A percentile compares a stretch with the other conserved stretches of the same genome.
These are phyloP conservation scores for Tetragnatha versicolor DNA, from an alignment of 1,140 invertebrate species.

Conservation along the genomic window DNA sequence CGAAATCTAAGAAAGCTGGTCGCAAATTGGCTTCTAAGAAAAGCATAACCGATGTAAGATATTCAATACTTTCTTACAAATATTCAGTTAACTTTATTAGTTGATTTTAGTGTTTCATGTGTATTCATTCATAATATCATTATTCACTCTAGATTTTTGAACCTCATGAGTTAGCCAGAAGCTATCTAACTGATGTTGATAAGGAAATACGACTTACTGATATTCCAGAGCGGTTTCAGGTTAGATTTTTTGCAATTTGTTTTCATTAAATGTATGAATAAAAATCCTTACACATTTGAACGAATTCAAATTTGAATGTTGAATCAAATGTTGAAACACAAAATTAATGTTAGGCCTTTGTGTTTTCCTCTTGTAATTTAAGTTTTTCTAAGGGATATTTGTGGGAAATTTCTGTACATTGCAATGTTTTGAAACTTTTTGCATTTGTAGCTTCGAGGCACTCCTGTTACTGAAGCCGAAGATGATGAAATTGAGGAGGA, in stretches of 20 bases:
- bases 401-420: too few relatives aligned
- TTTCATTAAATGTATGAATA: too few relatives aligned
- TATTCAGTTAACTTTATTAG: background rate
- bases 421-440: background rate
- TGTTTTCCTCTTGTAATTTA: too few relatives aligned
- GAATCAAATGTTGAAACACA: too few relatives aligned
- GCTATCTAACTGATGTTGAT: slow-evolving; percentile 93
- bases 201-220: slow-evolving; percentile 89
- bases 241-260: too few relatives aligned
- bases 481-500: slow-evolving; percentile 90
- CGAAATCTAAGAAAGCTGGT: slow-evolving; percentile 73
- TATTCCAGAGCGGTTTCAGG: slow-evolving; percentile 77
- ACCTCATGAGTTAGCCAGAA: slow-evolving; percentile 94
- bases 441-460: slow-evolving; percentile 83
- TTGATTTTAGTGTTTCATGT: background rate
- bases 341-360: too few relatives aligned
- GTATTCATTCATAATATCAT: slow-evolving; percentile 67
- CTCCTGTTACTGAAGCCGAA: slow-evolving; percentile 81
- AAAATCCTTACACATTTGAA: too few relatives aligned
- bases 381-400: too few relatives aligned
- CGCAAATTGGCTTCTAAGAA: slow-evolving; percentile 83
- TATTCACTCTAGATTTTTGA: slow-evolving; percentile 82
- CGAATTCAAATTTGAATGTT: too few relatives aligned
- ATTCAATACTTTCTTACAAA: slow-evolving; percentile 5
- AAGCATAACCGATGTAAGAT: slow-evolving; percentile 73